phyloP scores from a whole-genome alignment of 1,140 invertebrate genomes.

The Pomacea maculata region DNA sequence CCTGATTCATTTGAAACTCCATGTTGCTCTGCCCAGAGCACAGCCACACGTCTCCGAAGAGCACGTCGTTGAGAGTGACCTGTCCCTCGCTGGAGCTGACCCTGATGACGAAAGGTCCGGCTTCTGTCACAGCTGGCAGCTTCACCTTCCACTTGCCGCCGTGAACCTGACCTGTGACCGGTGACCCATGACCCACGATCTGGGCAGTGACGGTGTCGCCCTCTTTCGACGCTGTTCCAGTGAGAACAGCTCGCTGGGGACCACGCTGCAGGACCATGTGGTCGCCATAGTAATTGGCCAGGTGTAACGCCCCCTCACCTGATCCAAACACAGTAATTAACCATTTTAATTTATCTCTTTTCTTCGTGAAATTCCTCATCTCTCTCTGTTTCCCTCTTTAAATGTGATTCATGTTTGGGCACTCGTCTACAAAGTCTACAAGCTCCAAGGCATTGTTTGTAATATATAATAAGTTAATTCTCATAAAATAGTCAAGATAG shows the following conservation, averaged over 20 bases:
- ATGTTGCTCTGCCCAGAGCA: slow-evolving; percentile 64
- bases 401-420: too few relatives aligned
- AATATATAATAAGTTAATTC: too few relatives aligned
- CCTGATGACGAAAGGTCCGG: slow-evolving; percentile 29
- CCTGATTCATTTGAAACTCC: slow-evolving; percentile 39
- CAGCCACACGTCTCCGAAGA: slow-evolving; percentile 47
- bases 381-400: too few relatives aligned
- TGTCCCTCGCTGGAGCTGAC: slow-evolving; percentile 21
- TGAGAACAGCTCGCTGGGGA: slow-evolving; percentile 42
- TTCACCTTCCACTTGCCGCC: slow-evolving; percentile 33
- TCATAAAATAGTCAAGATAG: too few relatives aligned
- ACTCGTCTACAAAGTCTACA: too few relatives aligned
- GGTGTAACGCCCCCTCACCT: slow-evolving; percentile 10
- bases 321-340: background rate
- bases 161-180: slow-evolving; percentile 16
- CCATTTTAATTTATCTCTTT: background rate
- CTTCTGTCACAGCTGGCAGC: slow-evolving; percentile 28
- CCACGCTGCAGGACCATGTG: slow-evolving; percentile 58
- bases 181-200: slow-evolving; percentile 1
- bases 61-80: slow-evolving; percentile 31
- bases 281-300: slow-evolving; percentile 43
- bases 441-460: too few relatives aligned
- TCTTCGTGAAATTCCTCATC: too few relatives aligned
- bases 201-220: slow-evolving; percentile 31
- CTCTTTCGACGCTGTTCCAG: slow-evolving; percentile 38